Evolutionary conservation across 2,113 vertebrate genomes (phyloP).

Genomic region (Caranx melampygus): DNA sequence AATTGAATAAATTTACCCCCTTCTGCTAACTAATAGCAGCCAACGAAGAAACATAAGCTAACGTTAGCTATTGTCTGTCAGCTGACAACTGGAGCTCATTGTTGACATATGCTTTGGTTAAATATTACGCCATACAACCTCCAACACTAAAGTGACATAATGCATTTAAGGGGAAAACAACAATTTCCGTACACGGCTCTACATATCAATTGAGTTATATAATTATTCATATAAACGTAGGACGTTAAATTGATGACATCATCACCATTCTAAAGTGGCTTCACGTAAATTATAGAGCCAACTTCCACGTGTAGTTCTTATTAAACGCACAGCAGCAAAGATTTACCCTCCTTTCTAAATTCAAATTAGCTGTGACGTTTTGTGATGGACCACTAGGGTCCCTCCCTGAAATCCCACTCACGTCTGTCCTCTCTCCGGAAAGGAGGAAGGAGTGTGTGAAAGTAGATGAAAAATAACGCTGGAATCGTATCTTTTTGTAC

Average conservation of each 20-base stretch:
- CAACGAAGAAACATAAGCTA: neutral
- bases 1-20: rapidly evolving
- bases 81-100: neutral
- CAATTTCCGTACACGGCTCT: neutral
- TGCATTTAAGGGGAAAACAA: neutral
- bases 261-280: neutral
- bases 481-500: conserved; percentile 10
- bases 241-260: neutral
- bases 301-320: neutral
- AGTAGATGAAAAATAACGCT: conserved; percentile 10
- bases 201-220: neutral
- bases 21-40: neutral
- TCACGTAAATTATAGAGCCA: neutral
- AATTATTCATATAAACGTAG: no score
- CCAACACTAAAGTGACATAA: neutral
- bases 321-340: neutral
- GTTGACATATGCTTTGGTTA: neutral
- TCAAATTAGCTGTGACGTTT: conserved; percentile 55
- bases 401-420: conserved; percentile 41
- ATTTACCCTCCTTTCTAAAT: neutral
- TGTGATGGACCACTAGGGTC: conserved; percentile 16
- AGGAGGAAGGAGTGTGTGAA: conserved; percentile 16
- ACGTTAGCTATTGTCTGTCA: neutral
- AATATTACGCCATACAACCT: neutral
- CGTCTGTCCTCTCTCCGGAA: neutral